Conservation (phyloP, 2,113 vertebrate species). For the Heterotilapia buettikoferi region DNA sequence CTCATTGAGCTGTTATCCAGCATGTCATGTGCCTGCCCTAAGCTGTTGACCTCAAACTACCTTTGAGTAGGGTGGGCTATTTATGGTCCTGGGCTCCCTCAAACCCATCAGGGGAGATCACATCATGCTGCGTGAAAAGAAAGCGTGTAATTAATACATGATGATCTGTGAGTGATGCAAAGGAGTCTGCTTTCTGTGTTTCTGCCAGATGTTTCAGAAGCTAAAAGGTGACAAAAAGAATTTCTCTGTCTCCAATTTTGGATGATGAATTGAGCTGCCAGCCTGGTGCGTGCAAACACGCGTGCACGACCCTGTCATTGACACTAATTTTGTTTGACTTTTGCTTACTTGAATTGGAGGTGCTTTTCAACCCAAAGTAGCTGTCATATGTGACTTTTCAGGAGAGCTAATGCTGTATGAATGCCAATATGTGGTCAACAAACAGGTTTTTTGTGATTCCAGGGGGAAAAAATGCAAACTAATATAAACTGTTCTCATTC, state of each 20-base stretch:
- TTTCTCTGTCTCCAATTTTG: background rate
- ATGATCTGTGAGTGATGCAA: background rate
- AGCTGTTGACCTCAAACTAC: constrained; percentile 15
- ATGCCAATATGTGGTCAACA: background rate
- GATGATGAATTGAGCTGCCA: background rate
- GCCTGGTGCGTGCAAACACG: background rate
- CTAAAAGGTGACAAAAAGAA: background rate
- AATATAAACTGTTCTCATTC: background rate
- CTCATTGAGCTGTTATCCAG: background rate
- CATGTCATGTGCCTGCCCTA: background rate
- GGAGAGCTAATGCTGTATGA: background rate
- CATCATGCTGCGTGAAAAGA: constrained; percentile 10
- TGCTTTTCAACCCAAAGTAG: background rate
- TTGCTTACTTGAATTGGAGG: background rate
- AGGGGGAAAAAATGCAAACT: background rate
- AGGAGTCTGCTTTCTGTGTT: background rate
- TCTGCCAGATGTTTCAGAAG: constrained; percentile 11
- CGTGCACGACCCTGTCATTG: background rate
- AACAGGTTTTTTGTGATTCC: background rate
- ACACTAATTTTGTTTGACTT: background rate
- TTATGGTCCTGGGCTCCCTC: background rate
- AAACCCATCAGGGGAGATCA: constrained; percentile 6
- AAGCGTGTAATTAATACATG: constrained; percentile 1
- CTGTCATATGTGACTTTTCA: background rate
- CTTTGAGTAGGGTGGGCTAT: constrained; percentile 21